A percentile compares a stretch with the other conserved stretches of the same genome.
Conservation (phyloP, 2,888 invertebrate species). For the Heliconius ethilla region DNA sequence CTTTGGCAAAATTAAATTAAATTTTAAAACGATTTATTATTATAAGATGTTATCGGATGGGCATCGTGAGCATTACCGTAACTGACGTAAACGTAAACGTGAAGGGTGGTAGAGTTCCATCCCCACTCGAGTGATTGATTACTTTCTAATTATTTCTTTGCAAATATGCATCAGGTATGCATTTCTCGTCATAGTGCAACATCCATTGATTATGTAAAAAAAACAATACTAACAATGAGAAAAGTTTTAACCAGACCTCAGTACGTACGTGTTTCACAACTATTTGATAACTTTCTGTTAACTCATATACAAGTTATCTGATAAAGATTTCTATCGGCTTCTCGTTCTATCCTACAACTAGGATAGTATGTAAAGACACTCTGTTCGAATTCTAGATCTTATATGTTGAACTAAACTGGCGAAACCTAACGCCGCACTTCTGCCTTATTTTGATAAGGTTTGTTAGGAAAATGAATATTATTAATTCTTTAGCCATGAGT, state of each 20-base stretch:
- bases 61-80: background rate
- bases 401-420: background rate
- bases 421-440: background rate
- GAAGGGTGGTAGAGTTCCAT: no score
- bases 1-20: slow-evolving; percentile 17
- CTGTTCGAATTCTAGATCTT: no score
- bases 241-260: background rate
- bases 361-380: no score
- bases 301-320: background rate
- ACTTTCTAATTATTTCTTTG: no score
- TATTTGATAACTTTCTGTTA: background rate
- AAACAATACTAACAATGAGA: background rate
- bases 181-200: no score
- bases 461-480: no score
- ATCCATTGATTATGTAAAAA: background rate
- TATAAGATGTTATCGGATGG: background rate
- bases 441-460: no score
- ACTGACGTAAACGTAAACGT: no score
- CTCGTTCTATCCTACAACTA: background rate
- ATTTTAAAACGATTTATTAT: slow-evolving; percentile 23
- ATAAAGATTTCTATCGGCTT: background rate
- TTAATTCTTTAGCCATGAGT: no score
- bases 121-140: no score
- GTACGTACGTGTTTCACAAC: background rate
- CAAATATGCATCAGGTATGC: no score